Base-by-base conservation (phyloP, 2,888 invertebrate genomes). In the Byasa hedistus region DNA sequence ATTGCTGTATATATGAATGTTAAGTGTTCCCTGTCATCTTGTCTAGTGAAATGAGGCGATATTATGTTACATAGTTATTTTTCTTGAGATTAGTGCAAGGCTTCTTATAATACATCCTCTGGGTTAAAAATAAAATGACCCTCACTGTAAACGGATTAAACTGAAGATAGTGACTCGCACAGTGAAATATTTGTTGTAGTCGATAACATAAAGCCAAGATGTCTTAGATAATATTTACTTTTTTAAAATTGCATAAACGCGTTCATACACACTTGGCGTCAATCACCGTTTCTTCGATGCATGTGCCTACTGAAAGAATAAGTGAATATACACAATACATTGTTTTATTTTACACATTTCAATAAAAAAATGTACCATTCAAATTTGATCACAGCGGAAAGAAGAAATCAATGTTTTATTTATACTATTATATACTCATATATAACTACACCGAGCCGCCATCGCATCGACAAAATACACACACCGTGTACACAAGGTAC, bases 171-270 rank as follows among this genome's bases (percentile, higher is more conserved):
- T 61, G 23, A 57, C 61, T 57, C 61, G 61, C 52, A 54, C 44
- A 61, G 57, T 61, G 36, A 12, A 15, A 51, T 61, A 63, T 69
- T 68, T 68, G 62, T 70, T 66, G 63, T 69, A 55, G 65, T 54
- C 19, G 51, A 51, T 17, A 61, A 61, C 39, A 21, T 57, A 48
- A n/a, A 4, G 48, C 17, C 48, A 48, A 48, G 48, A 48, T 15
- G 57, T 59, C 51, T 23, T 36, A 68, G 62, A 66, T 66, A 70
- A 65, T 66, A 69, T 72, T 73, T 72, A 63, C 71, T n/a, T 66
- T 59, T 57, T 64, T 66, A 61, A 72, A 72, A 68, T 84, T 76
- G 84, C 85, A 84, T 86, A 85, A 82, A 82, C 64, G 69, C 69
- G 74, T 75, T 75, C 79, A 85, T 85, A 84, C 80, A 75, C 73